phyloP scores from a whole-genome alignment of 1,140 invertebrate species.

The Centruroides sculpturatus region DNA sequence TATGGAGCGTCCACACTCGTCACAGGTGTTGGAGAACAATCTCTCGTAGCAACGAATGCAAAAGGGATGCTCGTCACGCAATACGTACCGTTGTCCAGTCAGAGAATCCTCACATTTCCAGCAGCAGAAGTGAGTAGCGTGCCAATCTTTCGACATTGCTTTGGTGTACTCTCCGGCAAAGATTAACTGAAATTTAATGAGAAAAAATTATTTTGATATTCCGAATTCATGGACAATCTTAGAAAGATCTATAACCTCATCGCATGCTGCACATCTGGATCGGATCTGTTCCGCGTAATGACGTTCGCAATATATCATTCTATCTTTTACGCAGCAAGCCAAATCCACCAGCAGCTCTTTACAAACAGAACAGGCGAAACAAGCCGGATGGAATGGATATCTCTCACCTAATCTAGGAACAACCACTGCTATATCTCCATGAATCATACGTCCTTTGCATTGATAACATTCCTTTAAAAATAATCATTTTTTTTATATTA shows the following conservation, averaged over 20 bases:
- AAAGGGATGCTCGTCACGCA: slow-evolving; percentile 95
- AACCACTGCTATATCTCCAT: slow-evolving; percentile 50
- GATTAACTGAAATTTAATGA: slow-evolving; percentile 69
- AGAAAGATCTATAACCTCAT: slow-evolving; percentile 60
- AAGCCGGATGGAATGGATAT: slow-evolving; percentile 64
- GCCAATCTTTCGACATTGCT: slow-evolving; percentile 99
- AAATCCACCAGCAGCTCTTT: slow-evolving; percentile 78
- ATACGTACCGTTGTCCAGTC: slow-evolving; percentile 92
- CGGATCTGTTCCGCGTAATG: slow-evolving; percentile 91
- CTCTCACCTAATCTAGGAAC: slow-evolving; percentile 51
- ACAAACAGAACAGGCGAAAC: slow-evolving; percentile 72
- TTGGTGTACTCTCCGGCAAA: slow-evolving; percentile 99
- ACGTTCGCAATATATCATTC: slow-evolving; percentile 73
- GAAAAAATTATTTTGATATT: background rate
- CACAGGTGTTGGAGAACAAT: slow-evolving; percentile 94
- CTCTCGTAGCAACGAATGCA: slow-evolving; percentile 99
- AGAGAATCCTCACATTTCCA: slow-evolving; percentile 97
- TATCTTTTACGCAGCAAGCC: slow-evolving; percentile 77
- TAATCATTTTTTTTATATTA: too few relatives aligned
- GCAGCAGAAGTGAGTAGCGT: slow-evolving; percentile 94
- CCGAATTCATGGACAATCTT: too few relatives aligned
- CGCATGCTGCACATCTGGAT: slow-evolving; percentile 79
- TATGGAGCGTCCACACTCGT: slow-evolving; percentile 95
- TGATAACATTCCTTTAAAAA: slow-evolving; percentile 47
- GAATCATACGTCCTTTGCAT: slow-evolving; percentile 44